Conservation (phyloP, 2,888 invertebrate genomes). For the Cyaniris semiargus region DNA sequence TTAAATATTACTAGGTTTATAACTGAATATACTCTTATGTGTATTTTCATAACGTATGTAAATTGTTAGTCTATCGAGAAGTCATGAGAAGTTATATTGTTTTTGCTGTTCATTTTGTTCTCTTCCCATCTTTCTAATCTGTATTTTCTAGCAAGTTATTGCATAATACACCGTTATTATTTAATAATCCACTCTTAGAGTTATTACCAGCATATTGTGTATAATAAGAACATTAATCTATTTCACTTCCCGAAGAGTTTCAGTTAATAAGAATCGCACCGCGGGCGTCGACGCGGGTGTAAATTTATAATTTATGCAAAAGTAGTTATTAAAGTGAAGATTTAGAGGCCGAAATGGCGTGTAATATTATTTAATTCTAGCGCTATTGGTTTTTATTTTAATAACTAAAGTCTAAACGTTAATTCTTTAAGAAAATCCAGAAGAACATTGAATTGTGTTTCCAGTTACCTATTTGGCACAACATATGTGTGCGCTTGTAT, state of each 20-base stretch:
- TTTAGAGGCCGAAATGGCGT: not conserved
- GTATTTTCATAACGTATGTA: no score
- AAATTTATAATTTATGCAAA: slow-evolving; percentile 5
- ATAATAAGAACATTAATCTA: slow-evolving; percentile 57
- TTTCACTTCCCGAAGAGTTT: slow-evolving; percentile 54
- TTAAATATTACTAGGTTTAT: slow-evolving; percentile 3
- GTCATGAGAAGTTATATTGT: no score
- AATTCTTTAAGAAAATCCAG: not conserved
- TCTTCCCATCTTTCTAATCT: not conserved
- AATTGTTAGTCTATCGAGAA: no score
- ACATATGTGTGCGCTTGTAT: no score
- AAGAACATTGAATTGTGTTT: no score
- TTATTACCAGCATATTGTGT: slow-evolving; percentile 46
- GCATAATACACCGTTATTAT: not conserved
- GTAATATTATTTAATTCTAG: not conserved
- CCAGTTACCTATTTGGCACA: no score
- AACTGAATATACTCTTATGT: not conserved
- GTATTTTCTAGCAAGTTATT: not conserved
- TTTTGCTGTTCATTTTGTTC: no score
- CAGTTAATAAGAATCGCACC: slow-evolving; percentile 58
- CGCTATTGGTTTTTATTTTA: not conserved
- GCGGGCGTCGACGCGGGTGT: slow-evolving; percentile 43
- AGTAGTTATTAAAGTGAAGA: slow-evolving; percentile 11
- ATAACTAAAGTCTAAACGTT: no score
- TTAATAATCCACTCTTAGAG: not conserved